phyloP scores from a whole-genome alignment of 92 coral and sea anemone species.

The Metridium senile region DNA sequence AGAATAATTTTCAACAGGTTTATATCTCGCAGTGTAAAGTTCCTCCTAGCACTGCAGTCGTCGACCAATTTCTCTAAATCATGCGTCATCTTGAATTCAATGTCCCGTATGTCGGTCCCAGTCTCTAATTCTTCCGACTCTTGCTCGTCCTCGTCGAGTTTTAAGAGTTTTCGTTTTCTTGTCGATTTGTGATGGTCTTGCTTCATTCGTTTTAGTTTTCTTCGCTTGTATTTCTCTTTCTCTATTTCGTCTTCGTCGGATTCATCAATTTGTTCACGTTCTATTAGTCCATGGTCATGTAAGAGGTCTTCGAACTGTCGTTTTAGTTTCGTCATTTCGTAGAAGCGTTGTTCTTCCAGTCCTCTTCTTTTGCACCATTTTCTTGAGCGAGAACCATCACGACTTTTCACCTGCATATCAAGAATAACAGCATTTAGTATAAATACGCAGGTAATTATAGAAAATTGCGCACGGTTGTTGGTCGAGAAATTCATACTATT shows the following conservation, averaged over 20 bases:
- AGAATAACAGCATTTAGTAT: no score
- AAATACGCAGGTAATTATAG: no score
- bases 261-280: slow-evolving; percentile 60
- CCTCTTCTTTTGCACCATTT: slow-evolving; percentile 96
- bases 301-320: slow-evolving; percentile 88
- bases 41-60: slow-evolving; percentile 75
- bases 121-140: slow-evolving; percentile 71
- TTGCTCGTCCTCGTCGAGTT: slow-evolving; percentile 78
- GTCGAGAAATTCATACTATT: no score
- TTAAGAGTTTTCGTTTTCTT: slow-evolving; percentile 80
- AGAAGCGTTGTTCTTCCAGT: slow-evolving; percentile 94
- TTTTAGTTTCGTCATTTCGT: slow-evolving; percentile 92
- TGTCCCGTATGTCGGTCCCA: slow-evolving; percentile 86
- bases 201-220: slow-evolving; percentile 76
- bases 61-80: slow-evolving; percentile 84
- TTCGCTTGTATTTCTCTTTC: slow-evolving; percentile 73
- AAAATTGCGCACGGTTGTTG: no score
- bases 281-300: slow-evolving; percentile 74
- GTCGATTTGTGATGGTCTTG: slow-evolving; percentile 82
- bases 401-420: slow-evolving; percentile 67
- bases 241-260: slow-evolving; percentile 74
- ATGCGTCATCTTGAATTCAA: slow-evolving; percentile 93
- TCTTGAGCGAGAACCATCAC: slow-evolving; percentile 72
- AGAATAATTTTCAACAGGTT: slow-evolving; percentile 87
- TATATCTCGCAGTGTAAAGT: slow-evolving; percentile 86